A percentile compares a stretch with the other conserved stretches of the same genome.
phyloP scores from a whole-genome alignment of 2,888 invertebrate genomes.

The Dysmachus trigonus region DNA sequence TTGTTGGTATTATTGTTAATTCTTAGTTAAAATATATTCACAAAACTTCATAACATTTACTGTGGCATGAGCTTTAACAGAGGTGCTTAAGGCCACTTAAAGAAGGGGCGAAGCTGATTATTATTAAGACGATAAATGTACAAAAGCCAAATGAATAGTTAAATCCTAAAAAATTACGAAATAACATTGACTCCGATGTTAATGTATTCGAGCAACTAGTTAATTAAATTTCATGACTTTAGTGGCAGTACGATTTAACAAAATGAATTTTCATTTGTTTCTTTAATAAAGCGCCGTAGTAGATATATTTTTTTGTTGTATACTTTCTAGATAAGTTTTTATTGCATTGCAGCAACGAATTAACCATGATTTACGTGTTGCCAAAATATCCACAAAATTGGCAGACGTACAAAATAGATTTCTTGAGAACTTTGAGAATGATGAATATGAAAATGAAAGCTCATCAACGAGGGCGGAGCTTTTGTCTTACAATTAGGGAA shows the following conservation, averaged over 20 bases:
- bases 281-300: background rate
- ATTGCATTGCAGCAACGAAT: background rate
- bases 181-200: background rate
- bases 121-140: background rate
- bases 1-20: background rate
- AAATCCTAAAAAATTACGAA: background rate
- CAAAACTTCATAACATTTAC: background rate
- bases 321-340: background rate
- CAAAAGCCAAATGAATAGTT: background rate
- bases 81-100: background rate
- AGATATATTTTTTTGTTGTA: background rate
- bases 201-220: background rate
- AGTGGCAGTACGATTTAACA: background rate
- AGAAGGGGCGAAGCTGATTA: background rate
- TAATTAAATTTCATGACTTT: background rate
- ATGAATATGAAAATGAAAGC: background rate
- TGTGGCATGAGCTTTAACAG: background rate
- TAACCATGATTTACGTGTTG: background rate
- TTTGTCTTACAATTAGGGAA: background rate
- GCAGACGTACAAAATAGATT: background rate
- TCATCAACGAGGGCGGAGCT: background rate
- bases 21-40: background rate
- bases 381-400: background rate
- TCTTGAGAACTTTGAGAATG: background rate
- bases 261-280: background rate